Evolutionary conservation across 2,888 invertebrate species (phyloP), one percentile per base, ranked within the genome.

Genomic region (Theodoxus fluviatilis): DNA sequence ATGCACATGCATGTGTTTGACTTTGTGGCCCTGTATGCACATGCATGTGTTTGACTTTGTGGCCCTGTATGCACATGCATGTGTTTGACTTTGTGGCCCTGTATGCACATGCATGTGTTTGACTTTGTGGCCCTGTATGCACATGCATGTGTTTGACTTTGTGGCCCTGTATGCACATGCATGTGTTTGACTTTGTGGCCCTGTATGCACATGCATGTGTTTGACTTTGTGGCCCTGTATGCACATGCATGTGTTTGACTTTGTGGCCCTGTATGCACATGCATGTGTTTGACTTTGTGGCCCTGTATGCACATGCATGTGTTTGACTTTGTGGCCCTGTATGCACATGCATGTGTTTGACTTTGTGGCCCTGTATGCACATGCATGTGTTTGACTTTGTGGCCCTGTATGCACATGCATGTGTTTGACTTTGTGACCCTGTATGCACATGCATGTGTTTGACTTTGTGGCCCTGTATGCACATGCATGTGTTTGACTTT

Each of bases 401-500:
- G 37, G 35, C 4, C 18, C 9, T 68, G 22, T 15, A 9, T 57
- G 18, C 35, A 4, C 12, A 47, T 52, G 67, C 28, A 12, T 31
- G 33, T 28, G 7, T 47, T 18, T 25, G 15, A 6, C 12, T 33
- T 28, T 67, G 12, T 35, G 22, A 25, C 28, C 31, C 52, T 59
- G n/a, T 61, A 52, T 57, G 40, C 38, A 28, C 38, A 25, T 68
- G 40, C 31, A 38, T 38, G 38, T 25, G 47, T 63, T 18, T 69
- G 33, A 33, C 7, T 65, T 40, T 70, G 43, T 65, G 35, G 49
- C 49, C 38, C 33, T 65, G 38, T 66, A 31, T 66, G 40, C 66
- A 49, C 57, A 64, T 66, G 61, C 55, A 43, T 66, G 33, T 66
- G 47, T 66, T 31, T 55, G 61, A 22, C 22, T 52, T n/a, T 52